phyloP scores from a whole-genome alignment of 2,797 vertebrate species.

The Ctenochaetus hawaiiensis region DNA sequence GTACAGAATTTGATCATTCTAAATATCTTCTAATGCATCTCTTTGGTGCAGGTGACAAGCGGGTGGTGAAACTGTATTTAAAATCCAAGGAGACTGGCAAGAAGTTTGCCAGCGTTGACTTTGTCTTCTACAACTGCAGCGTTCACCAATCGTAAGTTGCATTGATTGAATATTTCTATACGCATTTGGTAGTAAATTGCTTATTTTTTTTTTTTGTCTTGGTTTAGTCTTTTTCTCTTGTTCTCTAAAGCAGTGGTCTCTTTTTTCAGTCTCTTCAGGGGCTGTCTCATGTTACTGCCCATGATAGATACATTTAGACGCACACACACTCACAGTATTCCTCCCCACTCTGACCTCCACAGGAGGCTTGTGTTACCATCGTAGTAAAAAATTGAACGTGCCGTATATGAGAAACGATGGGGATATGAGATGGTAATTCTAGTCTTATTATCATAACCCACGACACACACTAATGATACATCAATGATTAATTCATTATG shows the following conservation, averaged over 20 bases:
- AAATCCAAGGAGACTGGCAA: constrained; percentile 97
- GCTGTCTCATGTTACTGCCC: constrained; percentile 53
- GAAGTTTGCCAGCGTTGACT: constrained; percentile 96
- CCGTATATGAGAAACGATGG: constrained; percentile 59
- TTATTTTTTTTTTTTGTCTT: not conserved
- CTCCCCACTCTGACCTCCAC: constrained; percentile 34
- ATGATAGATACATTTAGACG: constrained; percentile 41
- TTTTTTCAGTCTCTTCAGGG: constrained; percentile 35
- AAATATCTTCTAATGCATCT: not conserved
- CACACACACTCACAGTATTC: constrained; percentile 12
- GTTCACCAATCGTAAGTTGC: constrained; percentile 96
- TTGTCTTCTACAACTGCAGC: constrained; percentile 99
- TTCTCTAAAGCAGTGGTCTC: constrained; percentile 22
- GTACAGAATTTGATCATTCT: not conserved
- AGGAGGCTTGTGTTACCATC: constrained; percentile 61
- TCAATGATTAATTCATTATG: constrained; percentile 67
- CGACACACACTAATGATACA: constrained; percentile 57
- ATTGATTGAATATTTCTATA: not conserved
- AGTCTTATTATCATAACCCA: constrained; percentile 64
- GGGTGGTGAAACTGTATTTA: constrained; percentile 95
- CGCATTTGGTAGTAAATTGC: not conserved
- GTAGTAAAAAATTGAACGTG: constrained; percentile 70
- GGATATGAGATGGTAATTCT: constrained; percentile 68
- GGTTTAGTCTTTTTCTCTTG: constrained; percentile 15
- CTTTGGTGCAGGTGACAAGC: constrained; percentile 89